A percentile compares a stretch with the other conserved stretches of the same genome.
Conservation (phyloP, 2,888 invertebrate species). For the Smittia aterrima region DNA sequence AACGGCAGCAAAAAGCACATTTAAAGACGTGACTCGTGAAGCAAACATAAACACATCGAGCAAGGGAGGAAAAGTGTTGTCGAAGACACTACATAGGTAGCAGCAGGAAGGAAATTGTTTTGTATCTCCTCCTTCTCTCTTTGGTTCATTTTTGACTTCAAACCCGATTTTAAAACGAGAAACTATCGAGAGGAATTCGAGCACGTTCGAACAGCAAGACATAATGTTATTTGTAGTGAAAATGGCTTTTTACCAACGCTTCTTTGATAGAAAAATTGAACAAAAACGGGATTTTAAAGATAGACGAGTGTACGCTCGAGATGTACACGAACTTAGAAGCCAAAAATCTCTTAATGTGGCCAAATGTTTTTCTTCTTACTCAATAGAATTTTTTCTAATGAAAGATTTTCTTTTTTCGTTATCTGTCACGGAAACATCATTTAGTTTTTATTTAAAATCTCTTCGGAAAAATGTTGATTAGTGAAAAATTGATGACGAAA, state of each 20-base stretch:
- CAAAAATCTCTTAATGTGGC: conserved; percentile 21
- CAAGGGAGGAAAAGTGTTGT: not conserved
- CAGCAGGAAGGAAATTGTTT: not conserved
- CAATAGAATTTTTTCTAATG: not conserved
- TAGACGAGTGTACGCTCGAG: not conserved
- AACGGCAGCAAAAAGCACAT: conserved; percentile 22
- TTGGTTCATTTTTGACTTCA: not conserved
- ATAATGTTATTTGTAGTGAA: conserved; percentile 16
- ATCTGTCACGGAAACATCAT: not conserved
- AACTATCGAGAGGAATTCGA: not conserved
- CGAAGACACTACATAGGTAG: not conserved
- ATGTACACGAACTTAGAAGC: not conserved
- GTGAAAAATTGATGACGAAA: not conserved
- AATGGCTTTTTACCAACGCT: conserved; percentile 13
- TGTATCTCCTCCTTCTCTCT: not conserved
- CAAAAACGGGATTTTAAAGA: conserved; percentile 1
- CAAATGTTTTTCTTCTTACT: not conserved
- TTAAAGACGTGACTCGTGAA: conserved; percentile 29
- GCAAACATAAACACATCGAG: not conserved
- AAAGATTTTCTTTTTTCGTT: not conserved
- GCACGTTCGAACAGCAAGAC: conserved; percentile 13
- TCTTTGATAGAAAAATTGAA: conserved; percentile 10
- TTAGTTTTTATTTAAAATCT: too few relatives aligned
- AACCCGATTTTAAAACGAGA: not conserved
- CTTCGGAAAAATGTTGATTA: too few relatives aligned